Conservation (phyloP, 1,140 invertebrate genomes). For the Euborellia annulipes region DNA sequence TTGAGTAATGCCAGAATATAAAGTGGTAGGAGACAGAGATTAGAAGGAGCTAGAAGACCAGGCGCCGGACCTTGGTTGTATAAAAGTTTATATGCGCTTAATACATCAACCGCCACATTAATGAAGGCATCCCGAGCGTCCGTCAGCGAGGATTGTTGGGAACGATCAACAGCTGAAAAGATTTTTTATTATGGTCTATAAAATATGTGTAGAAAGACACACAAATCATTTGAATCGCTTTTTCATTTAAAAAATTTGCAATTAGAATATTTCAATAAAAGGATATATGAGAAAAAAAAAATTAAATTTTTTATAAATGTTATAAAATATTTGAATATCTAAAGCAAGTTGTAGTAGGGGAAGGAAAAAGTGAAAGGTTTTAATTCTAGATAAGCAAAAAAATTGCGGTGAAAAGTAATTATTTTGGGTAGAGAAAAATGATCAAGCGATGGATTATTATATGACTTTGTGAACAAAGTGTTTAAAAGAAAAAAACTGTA, state of each 20-base stretch:
- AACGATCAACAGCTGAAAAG: constrained; percentile 83
- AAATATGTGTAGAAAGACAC: background rate
- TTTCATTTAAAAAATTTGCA: constrained; percentile 7
- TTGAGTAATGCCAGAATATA: constrained; percentile 86
- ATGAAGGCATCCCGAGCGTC: constrained; percentile 94
- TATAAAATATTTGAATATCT: too few relatives aligned
- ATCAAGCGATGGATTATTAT: background rate
- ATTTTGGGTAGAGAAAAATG: background rate
- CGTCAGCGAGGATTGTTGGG: constrained; percentile 61
- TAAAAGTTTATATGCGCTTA: constrained; percentile 62
- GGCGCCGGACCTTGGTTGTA: constrained; percentile 38
- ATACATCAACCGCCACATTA: constrained; percentile 83
- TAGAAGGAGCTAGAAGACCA: constrained; percentile 55
- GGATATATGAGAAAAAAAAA: too few relatives aligned
- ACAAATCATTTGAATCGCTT: background rate
- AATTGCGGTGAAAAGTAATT: too few relatives aligned
- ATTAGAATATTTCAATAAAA: constrained; percentile 9
- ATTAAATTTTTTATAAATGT: too few relatives aligned
- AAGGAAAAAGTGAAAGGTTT: too few relatives aligned
- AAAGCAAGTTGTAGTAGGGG: too few relatives aligned
- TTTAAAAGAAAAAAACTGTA: constrained; percentile 4
- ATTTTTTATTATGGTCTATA: constrained; percentile 13
- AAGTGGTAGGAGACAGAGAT: constrained; percentile 67
- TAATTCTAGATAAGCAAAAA: too few relatives aligned
- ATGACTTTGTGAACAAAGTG: constrained; percentile 4